phyloP scores from a whole-genome alignment of 2,113 vertebrate genomes.

The Chamaetylas fuelleborni region DNA sequence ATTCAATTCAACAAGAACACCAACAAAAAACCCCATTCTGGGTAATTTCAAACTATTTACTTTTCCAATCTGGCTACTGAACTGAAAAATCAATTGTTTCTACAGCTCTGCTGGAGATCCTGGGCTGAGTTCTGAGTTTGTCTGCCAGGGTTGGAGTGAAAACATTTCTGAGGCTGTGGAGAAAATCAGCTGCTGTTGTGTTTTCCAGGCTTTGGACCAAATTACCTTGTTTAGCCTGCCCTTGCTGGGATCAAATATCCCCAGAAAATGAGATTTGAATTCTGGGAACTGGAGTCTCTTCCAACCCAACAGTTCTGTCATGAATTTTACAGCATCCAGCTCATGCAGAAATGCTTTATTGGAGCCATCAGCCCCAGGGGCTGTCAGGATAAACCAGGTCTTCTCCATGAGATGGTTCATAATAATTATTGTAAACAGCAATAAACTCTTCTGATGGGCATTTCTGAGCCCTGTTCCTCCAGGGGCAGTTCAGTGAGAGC shows the following conservation, averaged over 20 bases:
- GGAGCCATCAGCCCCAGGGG: not conserved
- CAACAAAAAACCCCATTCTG: not conserved
- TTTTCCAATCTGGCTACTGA: slow-evolving; percentile 31
- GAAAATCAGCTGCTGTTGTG: not conserved
- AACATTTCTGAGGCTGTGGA: not conserved
- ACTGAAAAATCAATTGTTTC: slow-evolving; percentile 54
- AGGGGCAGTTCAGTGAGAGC: not conserved
- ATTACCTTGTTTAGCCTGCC: not conserved
- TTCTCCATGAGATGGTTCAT: not conserved
- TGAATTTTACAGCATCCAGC: not conserved
- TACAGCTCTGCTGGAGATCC: slow-evolving; percentile 6
- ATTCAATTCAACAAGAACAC: not conserved
- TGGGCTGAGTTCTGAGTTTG: not conserved
- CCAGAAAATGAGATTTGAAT: not conserved
- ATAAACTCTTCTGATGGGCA: accelerated
- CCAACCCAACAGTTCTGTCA: accelerated
- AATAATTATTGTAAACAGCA: not conserved
- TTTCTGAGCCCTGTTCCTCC: not conserved
- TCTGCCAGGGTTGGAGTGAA: not conserved
- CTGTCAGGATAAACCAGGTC: not conserved
- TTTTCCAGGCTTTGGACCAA: not conserved
- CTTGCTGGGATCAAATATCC: not conserved
- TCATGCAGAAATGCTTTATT: not conserved
- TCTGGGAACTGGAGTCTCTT: not conserved
- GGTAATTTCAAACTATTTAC: slow-evolving; percentile 5